Conservation (phyloP, 2,888 invertebrate genomes). For the Apodemia duryi region DNA sequence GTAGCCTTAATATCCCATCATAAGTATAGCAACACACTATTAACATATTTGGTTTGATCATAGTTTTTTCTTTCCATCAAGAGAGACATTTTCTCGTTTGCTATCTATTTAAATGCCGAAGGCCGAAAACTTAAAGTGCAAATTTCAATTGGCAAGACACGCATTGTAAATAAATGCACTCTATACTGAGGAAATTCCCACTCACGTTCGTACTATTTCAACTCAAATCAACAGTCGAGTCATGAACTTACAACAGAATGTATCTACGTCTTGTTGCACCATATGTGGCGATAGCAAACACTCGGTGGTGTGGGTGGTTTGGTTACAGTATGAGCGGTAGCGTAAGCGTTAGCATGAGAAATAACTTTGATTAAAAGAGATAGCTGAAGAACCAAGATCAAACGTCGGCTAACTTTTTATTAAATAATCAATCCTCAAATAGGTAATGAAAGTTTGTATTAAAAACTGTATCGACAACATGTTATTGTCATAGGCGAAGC, state of each 20-base stretch:
- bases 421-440: too few species aligned
- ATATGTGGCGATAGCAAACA: constrained; percentile 17
- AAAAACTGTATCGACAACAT: too few species aligned
- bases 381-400: too few species aligned
- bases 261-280: constrained; percentile 9
- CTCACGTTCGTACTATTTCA: background rate
- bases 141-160: background rate
- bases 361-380: background rate
- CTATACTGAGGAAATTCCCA: background rate
- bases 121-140: background rate
- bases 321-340: background rate
- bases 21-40: too few species aligned
- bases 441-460: too few species aligned
- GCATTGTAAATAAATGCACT: background rate
- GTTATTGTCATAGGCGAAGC: too few species aligned
- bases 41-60: too few species aligned
- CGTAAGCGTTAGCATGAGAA: background rate
- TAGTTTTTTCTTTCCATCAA: too few species aligned
- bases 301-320: background rate
- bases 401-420: too few species aligned
- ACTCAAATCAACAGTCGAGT: constrained; percentile 19
- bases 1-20: too few species aligned
- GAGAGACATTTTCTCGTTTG: too few species aligned
- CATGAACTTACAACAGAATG: constrained; percentile 15
- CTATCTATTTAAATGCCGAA: background rate